A percentile compares a stretch with the other conserved stretches of the same genome.
phyloP scores from a whole-genome alignment of 2,888 invertebrate genomes.

The Heliconius cydno region DNA sequence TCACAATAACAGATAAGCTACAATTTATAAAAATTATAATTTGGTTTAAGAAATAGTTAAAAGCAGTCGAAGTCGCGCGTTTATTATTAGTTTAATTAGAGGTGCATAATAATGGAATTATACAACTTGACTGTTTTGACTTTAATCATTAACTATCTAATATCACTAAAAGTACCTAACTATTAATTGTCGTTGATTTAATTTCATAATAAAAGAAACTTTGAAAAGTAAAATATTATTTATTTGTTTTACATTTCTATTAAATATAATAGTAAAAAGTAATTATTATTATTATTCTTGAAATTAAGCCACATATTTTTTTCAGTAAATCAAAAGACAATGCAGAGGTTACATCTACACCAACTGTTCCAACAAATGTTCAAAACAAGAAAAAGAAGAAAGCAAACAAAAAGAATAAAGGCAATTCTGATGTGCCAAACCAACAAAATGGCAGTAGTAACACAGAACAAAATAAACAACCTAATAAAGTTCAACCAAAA shows the following conservation, averaged over 20 bases:
- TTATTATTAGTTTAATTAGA: too few species aligned
- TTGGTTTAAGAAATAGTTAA: not conserved
- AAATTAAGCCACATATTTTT: conserved; percentile 5
- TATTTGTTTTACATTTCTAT: not conserved
- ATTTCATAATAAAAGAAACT: conserved; percentile 42
- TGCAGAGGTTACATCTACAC: not conserved
- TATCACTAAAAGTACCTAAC: too few species aligned
- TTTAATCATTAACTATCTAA: too few species aligned
- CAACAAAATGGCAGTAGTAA: conserved; percentile 17
- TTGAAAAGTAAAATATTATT: not conserved
- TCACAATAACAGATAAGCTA: not conserved
- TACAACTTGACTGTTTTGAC: too few species aligned
- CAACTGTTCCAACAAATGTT: conserved; percentile 3
- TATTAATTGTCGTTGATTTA: not conserved
- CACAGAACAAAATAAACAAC: not conserved
- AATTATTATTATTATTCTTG: not conserved
- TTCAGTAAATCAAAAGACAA: conserved; percentile 51
- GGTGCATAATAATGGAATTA: too few species aligned
- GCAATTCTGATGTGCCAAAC: conserved; percentile 23
- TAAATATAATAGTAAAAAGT: not conserved
- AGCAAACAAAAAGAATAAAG: conserved; percentile 49
- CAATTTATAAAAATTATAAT: not conserved
- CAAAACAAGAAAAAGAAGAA: conserved; percentile 54
- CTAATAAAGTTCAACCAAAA: conserved; percentile 1
- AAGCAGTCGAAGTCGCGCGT: too few species aligned